Base-by-base conservation (phyloP, 2,797 vertebrate species). In the Thaleichthys pacificus region DNA sequence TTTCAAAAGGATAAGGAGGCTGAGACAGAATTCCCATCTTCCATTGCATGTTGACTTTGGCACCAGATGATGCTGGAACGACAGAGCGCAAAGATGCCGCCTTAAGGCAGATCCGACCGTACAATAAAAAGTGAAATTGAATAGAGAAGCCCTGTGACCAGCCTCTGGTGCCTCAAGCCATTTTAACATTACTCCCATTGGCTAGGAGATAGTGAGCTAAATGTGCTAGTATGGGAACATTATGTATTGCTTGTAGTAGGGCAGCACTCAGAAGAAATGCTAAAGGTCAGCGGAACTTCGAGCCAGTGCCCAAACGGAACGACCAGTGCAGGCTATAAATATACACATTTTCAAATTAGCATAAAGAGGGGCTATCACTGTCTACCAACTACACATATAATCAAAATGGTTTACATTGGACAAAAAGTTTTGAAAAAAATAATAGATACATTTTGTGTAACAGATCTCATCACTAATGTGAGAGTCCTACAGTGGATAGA, bases 1-100 rank as follows among this genome's bases (percentile, higher is more conserved):
- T 92, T 92, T 93, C 81, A 80, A 91, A 66, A 75, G 90, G 90
- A 91, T 92, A 83, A 92, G 72, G 80, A 32, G 8, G 77, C 84
- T 75, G 79, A 73, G 76, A 69, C 90, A 85, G 86, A 91, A 91
- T 92, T 89, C 81, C 67, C 73, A 66, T 81, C 70, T 3, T 75
- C 70, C 75, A 32, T 65, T 76, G 82, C 79, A 81, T 87, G 84
- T 85, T 89, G 88, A 78, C 68, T 58, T 91, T 91, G 91, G 91
- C 91, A 88, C 74, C 72, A 21, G 75, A 82, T 75, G 26, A 80
- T 66, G 76, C 47, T 26, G 69, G 60, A 77, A 58, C 75, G 42
- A 62, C 79, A 77, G 72, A 15, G 77, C 69, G 42, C 62, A 61
- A 57, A 70, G 57, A 74, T 69, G 65, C 22, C 65, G 67, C 81